phyloP scores from a whole-genome alignment of 2,113 vertebrate species.

The Apodemus sylvaticus region DNA sequence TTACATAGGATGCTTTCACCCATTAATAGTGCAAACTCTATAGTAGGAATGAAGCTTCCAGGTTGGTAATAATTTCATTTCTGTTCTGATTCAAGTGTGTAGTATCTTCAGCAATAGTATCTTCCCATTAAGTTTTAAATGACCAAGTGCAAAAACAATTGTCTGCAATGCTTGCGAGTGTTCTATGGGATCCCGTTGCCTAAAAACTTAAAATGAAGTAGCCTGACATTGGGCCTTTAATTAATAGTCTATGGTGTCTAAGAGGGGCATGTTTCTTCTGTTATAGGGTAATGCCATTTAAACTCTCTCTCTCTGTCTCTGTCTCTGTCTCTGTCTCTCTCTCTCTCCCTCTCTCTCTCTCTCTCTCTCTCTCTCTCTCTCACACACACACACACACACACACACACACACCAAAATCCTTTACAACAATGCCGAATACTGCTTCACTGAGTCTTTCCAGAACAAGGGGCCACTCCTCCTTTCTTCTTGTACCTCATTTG shows the following conservation, averaged over 20 bases:
- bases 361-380: no score
- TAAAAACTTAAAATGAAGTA: neutral
- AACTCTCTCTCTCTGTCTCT: rapidly evolving
- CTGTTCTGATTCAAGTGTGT: neutral
- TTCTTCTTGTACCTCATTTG: no score
- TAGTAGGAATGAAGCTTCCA: neutral
- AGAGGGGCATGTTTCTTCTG: neutral
- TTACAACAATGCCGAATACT: no score
- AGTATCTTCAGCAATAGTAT: neutral
- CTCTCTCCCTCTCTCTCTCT: rapidly evolving
- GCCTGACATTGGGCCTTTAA: neutral
- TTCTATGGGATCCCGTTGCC: neutral
- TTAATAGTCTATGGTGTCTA: neutral
- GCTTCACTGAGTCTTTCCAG: no score
- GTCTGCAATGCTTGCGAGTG: neutral
- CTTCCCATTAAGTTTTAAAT: neutral
- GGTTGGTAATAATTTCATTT: neutral
- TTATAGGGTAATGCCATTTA: neutral
- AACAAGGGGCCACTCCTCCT: no score
- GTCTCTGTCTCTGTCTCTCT: rapidly evolving
- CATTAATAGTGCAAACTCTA: neutral
- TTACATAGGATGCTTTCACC: neutral
- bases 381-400: no score
- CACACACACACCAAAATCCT: neutral
- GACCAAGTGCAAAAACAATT: neutral